Percentiles rank a stretch among this genome's conserved stretches.
phyloP scores from a whole-genome alignment of 2,888 invertebrate genomes.

The Trypoxylon attenuatum region DNA sequence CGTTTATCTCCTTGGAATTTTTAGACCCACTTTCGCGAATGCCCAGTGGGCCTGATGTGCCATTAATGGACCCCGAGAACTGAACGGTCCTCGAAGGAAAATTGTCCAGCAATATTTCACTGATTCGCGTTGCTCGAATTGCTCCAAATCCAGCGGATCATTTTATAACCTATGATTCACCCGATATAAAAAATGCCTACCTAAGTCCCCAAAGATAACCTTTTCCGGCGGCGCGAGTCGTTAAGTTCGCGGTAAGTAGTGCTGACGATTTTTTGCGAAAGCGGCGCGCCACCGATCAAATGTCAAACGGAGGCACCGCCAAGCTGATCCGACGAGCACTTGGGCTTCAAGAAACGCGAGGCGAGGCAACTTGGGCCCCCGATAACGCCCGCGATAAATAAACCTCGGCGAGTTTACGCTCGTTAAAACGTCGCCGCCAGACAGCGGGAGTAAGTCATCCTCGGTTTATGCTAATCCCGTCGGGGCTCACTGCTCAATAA shows the following conservation, averaged over 20 bases:
- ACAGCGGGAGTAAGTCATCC: conserved; percentile 62
- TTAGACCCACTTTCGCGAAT: conserved; percentile 42
- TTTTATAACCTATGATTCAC: too few relatives aligned
- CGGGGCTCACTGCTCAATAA: conserved; percentile 61
- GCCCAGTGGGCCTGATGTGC: conserved; percentile 43
- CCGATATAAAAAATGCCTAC: too few relatives aligned
- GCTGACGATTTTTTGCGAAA: conserved; percentile 14
- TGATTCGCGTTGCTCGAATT: too few relatives aligned
- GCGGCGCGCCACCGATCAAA: conserved; percentile 44
- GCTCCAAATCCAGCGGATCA: too few relatives aligned
- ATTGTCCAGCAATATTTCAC: too few relatives aligned
- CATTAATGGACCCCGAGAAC: too few relatives aligned
- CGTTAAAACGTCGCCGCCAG: conserved; percentile 64
- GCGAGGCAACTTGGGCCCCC: conserved; percentile 43
- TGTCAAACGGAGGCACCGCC: conserved; percentile 47
- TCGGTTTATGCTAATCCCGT: conserved; percentile 64
- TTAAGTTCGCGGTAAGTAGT: not conserved
- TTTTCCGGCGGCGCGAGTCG: too few relatives aligned
- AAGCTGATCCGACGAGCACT: conserved; percentile 27
- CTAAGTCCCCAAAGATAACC: too few relatives aligned
- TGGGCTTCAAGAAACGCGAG: conserved; percentile 40
- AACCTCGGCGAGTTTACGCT: conserved; percentile 62
- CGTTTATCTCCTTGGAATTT: conserved; percentile 51
- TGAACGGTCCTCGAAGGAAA: too few relatives aligned
- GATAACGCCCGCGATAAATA: conserved; percentile 63